Evolutionary conservation across 1,140 invertebrate species (phyloP).

Genomic region (Drosophila kohkoa): DNA sequence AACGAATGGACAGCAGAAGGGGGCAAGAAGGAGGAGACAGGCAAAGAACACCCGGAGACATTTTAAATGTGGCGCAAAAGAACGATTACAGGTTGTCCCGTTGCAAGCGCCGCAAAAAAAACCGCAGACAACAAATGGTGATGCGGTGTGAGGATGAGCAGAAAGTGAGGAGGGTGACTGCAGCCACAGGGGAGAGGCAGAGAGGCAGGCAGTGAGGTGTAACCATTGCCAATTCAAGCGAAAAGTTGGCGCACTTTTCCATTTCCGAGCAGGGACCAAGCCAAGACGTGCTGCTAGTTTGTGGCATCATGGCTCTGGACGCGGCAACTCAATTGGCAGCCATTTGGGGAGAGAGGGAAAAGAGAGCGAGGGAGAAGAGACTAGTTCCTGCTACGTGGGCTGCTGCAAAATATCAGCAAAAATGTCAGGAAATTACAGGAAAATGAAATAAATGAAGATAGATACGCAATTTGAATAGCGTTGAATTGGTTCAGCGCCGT

Average conservation of each 20-base stretch:
- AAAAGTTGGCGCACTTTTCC: conserved; percentile 83
- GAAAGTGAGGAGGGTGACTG: conserved; percentile 15
- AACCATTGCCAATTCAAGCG: conserved; percentile 79
- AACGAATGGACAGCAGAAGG: conserved; percentile 69
- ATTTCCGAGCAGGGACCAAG: conserved; percentile 65
- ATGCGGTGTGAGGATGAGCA: background rate
- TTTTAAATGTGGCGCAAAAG: conserved; percentile 82
- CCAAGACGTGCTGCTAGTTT: conserved; percentile 60
- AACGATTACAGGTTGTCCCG: conserved; percentile 80
- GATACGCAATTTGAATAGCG: conserved; percentile 82
- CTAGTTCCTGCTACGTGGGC: conserved; percentile 24
- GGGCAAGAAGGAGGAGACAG: conserved; percentile 9
- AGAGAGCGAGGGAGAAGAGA: background rate
- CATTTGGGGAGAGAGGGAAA: background rate
- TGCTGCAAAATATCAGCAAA: conserved; percentile 68
- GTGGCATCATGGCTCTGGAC: conserved; percentile 10
- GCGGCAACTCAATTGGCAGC: background rate
- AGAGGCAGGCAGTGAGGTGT: conserved; percentile 54
- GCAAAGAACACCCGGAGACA: conserved; percentile 72
- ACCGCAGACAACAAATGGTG: conserved; percentile 55
- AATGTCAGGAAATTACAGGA: conserved; percentile 81
- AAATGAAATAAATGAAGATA: conserved; percentile 84
- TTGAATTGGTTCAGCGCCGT: conserved; percentile 69
- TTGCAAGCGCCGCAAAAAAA: conserved; percentile 61
- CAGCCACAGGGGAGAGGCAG: conserved; percentile 29